These are phyloP conservation scores for Columba janthina DNA, from an alignment of 2,113 vertebrate species.

Conservation along the genomic window DNA sequence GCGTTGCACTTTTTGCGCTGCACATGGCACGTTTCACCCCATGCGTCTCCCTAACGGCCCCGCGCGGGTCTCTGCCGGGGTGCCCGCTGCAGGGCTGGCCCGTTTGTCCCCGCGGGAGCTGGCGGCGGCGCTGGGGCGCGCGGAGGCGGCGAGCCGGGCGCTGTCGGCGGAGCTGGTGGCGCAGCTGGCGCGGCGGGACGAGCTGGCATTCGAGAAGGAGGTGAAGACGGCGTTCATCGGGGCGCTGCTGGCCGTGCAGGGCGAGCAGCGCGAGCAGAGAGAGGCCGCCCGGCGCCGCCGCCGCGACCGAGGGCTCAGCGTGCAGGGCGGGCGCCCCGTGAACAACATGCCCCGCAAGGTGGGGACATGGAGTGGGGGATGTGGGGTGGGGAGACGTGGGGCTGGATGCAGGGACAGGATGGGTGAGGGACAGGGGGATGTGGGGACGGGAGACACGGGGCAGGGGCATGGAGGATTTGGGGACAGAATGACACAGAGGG, in stretches of 20 bases:
- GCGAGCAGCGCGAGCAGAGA: slow-evolving; percentile 25
- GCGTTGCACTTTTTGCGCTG: neutral
- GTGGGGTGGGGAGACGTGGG: no score
- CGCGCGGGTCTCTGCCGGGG: no score
- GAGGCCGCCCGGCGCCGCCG: slow-evolving; percentile 29
- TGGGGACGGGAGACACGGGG: neutral
- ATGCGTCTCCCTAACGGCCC: neutral
- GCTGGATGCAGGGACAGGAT: no score
- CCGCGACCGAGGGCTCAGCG: neutral
- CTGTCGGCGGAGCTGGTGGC: slow-evolving; percentile 49
- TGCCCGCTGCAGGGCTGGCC: neutral
- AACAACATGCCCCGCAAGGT: neutral
- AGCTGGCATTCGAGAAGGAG: slow-evolving; percentile 53
- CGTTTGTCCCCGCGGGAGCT: slow-evolving; percentile 10
- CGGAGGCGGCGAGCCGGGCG: slow-evolving; percentile 1
- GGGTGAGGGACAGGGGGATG: no score
- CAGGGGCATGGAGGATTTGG: no score
- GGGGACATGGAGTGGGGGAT: neutral
- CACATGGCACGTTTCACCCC: neutral
- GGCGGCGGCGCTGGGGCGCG: neutral
- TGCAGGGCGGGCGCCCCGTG: neutral
- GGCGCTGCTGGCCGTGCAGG: slow-evolving; percentile 50
- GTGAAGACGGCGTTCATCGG: slow-evolving; percentile 58
- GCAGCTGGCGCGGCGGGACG: slow-evolving; percentile 21
- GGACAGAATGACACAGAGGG: no score